These are phyloP conservation scores for Zaprionus nigranus DNA, from an alignment of 1,140 invertebrate genomes.

Conservation along the genomic window DNA sequence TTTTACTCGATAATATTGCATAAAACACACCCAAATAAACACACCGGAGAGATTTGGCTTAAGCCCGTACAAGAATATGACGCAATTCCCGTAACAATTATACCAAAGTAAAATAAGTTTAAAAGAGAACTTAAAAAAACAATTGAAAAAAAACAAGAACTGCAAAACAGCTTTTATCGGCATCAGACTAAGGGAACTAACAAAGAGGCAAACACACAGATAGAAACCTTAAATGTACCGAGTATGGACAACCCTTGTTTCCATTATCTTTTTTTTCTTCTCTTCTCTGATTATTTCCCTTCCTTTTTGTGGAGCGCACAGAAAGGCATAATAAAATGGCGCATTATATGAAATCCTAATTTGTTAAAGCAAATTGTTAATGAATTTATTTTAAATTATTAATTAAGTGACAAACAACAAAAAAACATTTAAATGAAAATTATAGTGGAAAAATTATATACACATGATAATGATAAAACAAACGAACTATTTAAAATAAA, in stretches of 20 bases:
- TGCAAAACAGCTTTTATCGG: conserved; percentile 2
- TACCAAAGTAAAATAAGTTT: conserved; percentile 71
- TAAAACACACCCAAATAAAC: background rate
- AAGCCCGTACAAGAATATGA: background rate
- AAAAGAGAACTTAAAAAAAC: conserved; percentile 50
- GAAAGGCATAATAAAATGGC: background rate
- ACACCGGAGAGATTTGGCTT: conserved; percentile 5
- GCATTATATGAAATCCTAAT: conserved; percentile 44
- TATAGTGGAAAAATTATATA: conserved; percentile 79
- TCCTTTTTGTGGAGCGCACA: background rate
- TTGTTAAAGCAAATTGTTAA: conserved; percentile 79
- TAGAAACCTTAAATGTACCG: conserved; percentile 13
- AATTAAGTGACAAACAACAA: conserved; percentile 53
- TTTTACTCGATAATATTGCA: conserved; percentile 5
- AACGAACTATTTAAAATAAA: conserved; percentile 53
- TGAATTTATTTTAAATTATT: conserved; percentile 76
- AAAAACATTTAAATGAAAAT: conserved; percentile 74
- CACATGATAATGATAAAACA: conserved; percentile 58
- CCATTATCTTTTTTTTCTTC: conserved; percentile 9
- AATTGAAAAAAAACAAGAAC: conserved; percentile 10
- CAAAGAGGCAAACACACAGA: conserved; percentile 51
- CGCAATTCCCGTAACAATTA: conserved; percentile 32
- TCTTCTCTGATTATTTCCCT: background rate
- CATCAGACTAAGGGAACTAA: conserved; percentile 12
- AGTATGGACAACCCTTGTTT: conserved; percentile 5